A percentile compares a stretch with the other conserved stretches of the same genome.
phyloP scores from a whole-genome alignment of 2,113 vertebrate species.

The Connochaetes taurinus region DNA sequence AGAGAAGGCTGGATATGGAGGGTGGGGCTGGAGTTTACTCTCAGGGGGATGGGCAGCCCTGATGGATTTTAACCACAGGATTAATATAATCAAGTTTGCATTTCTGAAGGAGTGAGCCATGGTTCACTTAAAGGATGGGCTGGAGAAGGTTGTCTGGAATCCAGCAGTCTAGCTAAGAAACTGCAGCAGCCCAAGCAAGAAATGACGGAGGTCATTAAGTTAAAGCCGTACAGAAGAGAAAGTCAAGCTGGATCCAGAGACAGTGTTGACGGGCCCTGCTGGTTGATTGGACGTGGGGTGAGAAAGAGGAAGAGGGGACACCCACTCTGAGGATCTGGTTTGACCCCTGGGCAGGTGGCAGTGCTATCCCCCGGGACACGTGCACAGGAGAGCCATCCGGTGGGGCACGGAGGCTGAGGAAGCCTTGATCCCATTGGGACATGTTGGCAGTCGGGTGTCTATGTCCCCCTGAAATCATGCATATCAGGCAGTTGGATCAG shows the following conservation, averaged over 20 bases:
- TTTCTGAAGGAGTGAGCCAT: neutral
- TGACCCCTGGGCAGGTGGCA: neutral
- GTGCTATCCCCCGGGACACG: neutral
- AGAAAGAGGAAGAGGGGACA: neutral
- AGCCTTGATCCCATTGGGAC: neutral
- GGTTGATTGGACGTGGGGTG: fast-evolving
- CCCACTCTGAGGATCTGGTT: neutral
- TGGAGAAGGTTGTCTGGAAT: neutral
- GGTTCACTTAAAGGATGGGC: neutral
- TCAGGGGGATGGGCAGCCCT: too few relatives aligned
- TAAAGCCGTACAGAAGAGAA: fast-evolving
- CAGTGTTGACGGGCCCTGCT: neutral
- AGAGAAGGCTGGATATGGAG: fast-evolving
- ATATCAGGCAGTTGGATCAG: neutral
- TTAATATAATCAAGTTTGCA: neutral
- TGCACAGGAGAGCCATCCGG: neutral
- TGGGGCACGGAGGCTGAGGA: neutral
- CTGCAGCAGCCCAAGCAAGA: neutral
- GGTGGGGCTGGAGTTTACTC: neutral
- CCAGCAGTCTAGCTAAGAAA: neutral
- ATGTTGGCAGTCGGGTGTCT: neutral
- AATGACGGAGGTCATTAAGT: neutral
- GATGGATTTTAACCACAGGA: neutral
- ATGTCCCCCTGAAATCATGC: neutral
- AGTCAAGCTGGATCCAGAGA: neutral